phyloP scores from a whole-genome alignment of 1,140 invertebrate species.

The Heliothis subflexa region DNA sequence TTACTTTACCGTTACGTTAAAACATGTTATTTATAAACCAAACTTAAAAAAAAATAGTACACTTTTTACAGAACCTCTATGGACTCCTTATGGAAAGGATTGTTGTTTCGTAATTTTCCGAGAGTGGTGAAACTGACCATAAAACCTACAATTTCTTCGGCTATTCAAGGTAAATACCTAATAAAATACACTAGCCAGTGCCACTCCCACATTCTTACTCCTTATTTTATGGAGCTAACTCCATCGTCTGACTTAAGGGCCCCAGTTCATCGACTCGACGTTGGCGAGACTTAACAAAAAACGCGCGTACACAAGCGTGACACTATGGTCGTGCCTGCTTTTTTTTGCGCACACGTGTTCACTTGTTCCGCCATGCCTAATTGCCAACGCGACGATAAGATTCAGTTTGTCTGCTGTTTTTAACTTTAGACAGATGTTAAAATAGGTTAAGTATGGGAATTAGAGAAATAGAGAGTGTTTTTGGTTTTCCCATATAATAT shows the following conservation, averaged over 20 bases:
- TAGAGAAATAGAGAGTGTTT: neutral
- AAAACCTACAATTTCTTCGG: neutral
- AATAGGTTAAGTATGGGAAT: no score
- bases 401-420: slow-evolving; percentile 1
- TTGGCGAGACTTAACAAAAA: slow-evolving; percentile 3
- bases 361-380: slow-evolving; percentile 43
- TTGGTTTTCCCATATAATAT: neutral
- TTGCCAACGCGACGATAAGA: slow-evolving; percentile 42
- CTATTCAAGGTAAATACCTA: neutral
- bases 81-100: no score
- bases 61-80: no score
- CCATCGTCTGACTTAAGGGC: neutral
- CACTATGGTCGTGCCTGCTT: slow-evolving; percentile 29
- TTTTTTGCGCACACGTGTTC: slow-evolving; percentile 43
- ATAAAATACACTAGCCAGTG: neutral
- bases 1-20: no score
- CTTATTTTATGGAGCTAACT: slow-evolving; percentile 12
- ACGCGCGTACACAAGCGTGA: slow-evolving; percentile 15
- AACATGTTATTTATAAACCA: neutral
- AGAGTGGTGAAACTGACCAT: neutral
- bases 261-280: slow-evolving; percentile 15
- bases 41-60: no score
- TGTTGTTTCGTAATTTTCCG: no score
- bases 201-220: neutral
- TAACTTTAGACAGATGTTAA: no score